Evolutionary conservation across 2,797 vertebrate genomes (phyloP).

Genomic region (Gila robusta): DNA sequence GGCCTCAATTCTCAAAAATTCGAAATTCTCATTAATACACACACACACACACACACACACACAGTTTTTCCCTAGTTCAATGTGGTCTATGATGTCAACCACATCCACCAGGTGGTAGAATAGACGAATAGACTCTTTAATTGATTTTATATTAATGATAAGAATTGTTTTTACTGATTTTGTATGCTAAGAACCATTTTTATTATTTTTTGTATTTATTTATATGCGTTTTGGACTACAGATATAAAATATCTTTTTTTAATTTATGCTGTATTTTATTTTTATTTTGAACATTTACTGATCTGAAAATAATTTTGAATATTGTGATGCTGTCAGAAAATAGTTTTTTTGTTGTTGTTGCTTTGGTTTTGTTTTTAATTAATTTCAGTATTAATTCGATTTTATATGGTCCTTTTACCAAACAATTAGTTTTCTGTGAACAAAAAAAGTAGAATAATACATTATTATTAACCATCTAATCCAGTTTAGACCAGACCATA

Average conservation of each 20-base stretch:
- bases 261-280: slow-evolving; percentile 89
- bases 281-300: slow-evolving; percentile 64
- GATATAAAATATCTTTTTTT: slow-evolving; percentile 84
- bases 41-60: too few relatives aligned
- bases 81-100: too few relatives aligned
- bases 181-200: slow-evolving; percentile 75
- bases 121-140: slow-evolving; percentile 59
- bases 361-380: slow-evolving; percentile 64
- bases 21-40: too few relatives aligned
- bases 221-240: slow-evolving; percentile 84
- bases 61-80: too few relatives aligned
- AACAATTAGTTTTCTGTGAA: slow-evolving; percentile 44
- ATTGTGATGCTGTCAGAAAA: slow-evolving; percentile 64
- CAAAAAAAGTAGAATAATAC: slow-evolving; percentile 42
- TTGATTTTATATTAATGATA: slow-evolving; percentile 76
- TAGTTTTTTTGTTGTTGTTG: slow-evolving; percentile 47
- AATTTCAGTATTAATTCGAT: slow-evolving; percentile 83
- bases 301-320: slow-evolving; percentile 49
- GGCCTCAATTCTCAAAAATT: too few relatives aligned
- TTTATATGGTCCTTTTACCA: slow-evolving; percentile 78
- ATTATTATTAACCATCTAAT: not conserved
- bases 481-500: not conserved
- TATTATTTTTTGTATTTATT: slow-evolving; percentile 92
- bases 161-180: slow-evolving; percentile 75
- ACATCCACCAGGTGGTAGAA: not conserved